Evolutionary conservation across 2,888 invertebrate species (phyloP).

Genomic region (Cephalotes varians): DNA sequence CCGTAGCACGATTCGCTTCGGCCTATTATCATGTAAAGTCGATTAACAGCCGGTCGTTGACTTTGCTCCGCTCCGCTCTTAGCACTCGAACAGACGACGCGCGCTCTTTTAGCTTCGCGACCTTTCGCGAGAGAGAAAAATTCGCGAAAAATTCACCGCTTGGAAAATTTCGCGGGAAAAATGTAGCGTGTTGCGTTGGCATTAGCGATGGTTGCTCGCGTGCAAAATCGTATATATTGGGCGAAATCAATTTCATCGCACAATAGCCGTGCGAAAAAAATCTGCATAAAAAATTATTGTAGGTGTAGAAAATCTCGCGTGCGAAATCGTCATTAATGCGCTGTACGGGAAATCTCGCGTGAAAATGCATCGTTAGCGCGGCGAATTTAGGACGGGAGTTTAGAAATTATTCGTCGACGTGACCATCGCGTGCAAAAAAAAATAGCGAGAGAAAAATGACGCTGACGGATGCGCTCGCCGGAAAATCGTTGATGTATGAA

Average conservation of each 20-base stretch:
- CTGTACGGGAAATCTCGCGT: constrained; percentile 1
- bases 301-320: constrained; percentile 26
- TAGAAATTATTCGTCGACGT: constrained; percentile 15
- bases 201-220: constrained; percentile 30
- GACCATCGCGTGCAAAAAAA: not conserved
- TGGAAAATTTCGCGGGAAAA: constrained; percentile 19
- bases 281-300: constrained; percentile 6
- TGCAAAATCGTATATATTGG: not conserved
- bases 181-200: not conserved
- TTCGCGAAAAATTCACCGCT: constrained; percentile 20
- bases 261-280: constrained; percentile 14
- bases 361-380: constrained; percentile 37
- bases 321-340: constrained; percentile 27
- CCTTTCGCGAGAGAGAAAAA: constrained; percentile 26
- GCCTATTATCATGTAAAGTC: constrained; percentile 72
- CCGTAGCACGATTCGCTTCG: constrained; percentile 69
- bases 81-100: constrained; percentile 50
- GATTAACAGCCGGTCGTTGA: constrained; percentile 73
- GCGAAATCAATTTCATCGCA: constrained; percentile 2
- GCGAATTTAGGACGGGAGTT: constrained; percentile 7
- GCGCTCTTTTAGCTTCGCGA: constrained; percentile 33
- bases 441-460: not conserved
- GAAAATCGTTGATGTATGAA: constrained; percentile 7
- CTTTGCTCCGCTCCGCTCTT: constrained; percentile 59
- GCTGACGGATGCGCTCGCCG: not conserved